Evolutionary conservation across 2,888 invertebrate species (phyloP), one percentile per base, ranked within the genome.

Genomic region (Mechanitis messenoides): DNA sequence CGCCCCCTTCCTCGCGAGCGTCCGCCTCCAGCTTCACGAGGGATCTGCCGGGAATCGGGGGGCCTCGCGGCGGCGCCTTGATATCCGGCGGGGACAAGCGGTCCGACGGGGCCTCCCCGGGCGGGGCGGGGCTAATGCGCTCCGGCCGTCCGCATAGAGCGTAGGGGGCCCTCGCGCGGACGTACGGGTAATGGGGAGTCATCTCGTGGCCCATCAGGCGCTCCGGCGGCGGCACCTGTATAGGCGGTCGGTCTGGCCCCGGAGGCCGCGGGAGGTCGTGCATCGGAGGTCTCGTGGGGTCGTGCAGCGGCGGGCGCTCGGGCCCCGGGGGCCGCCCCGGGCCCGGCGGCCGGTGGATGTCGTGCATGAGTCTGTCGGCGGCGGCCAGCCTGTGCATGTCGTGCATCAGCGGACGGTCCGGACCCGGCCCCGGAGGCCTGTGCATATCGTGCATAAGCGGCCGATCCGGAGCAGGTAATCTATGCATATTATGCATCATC

Each of bases 1-100:
- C 96, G 56, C 96, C 93, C 67, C 92, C 91, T 69, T 92, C 92
- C 63, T 92, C 92, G 86, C 72, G 68, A 33, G 60, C 67, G 33
- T 55, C 60, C 55, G 58, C 50, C 54, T 58, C 59, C 58, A 55
- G 31, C 53, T 62, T 62, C 53, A 56, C 58, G 45, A 61, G 50
- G 31, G 31, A 7, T 31, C 50, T 28, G 50, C 59, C 60, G 46
- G 62, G 59, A 3, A 5, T 33, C 53, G 45, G 56, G 47, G 58
- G 56, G 56, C 45, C 55, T 59, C 59, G 61, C 55, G 54, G 46
- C 58, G 64, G 62, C 58, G 73, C 62, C 45, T 69, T 72, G 0
- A 68, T 67, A 9, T 69, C 69, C 3, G 70, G 68, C 9, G 70
- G 71, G 12, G 72, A 62, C n/a, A 64, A 56, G 28, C 66, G 67